phyloP scores from a whole-genome alignment of 1,140 invertebrate species.

The Sminthurinus signatus region DNA sequence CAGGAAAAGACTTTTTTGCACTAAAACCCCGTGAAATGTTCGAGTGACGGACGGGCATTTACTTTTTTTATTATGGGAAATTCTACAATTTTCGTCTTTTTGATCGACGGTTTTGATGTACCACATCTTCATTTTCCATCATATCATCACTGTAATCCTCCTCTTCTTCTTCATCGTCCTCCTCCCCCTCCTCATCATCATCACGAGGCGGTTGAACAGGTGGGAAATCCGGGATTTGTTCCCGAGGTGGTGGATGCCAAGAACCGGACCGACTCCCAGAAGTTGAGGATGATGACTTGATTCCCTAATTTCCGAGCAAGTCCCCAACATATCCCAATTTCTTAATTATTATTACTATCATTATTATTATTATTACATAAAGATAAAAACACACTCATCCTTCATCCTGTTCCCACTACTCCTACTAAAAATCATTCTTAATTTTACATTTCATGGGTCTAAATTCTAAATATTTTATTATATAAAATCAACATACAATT shows the following conservation, averaged over 20 bases:
- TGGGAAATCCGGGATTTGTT: slow-evolving; percentile 47
- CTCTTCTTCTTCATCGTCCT: slow-evolving; percentile 44
- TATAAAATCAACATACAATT: no score
- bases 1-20: no score
- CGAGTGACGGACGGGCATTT: no score
- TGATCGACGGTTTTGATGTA: neutral
- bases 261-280: slow-evolving; percentile 14
- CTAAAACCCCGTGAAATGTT: no score
- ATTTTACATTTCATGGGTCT: no score
- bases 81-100: slow-evolving; percentile 10
- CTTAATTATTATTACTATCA: no score
- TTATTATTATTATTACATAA: no score
- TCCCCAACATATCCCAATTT: no score
- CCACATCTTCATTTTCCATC: slow-evolving; percentile 26
- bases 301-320: slow-evolving; percentile 1
- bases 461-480: no score
- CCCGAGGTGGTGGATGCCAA: slow-evolving; percentile 31
- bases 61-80: neutral
- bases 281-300: slow-evolving; percentile 2
- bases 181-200: slow-evolving; percentile 41
- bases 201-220: slow-evolving; percentile 43
- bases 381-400: no score
- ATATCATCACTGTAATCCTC: slow-evolving; percentile 32
- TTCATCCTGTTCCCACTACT: no score
- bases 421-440: no score